Base-by-base conservation (phyloP, 2,888 invertebrate species). In the Xestoiulus laeticollis region DNA sequence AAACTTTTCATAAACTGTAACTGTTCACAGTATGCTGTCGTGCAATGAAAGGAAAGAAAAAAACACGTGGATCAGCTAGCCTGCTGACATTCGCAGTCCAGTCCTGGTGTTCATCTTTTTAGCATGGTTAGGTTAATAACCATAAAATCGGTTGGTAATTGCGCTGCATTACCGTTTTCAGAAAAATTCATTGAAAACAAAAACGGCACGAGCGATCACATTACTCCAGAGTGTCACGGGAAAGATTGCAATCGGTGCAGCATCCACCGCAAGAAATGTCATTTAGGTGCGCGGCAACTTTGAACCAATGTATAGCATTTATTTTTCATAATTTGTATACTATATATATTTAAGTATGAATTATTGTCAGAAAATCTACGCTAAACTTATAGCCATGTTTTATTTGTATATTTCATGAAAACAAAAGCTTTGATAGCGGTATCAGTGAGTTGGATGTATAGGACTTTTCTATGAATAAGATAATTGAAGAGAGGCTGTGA, bases 261-360 rank as follows among this genome's bases (percentile, higher is more conserved):
- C 68, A 68, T 68, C 68, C 68, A 68, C 26, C 26, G 68, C 26
- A 22, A 68, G 68, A 68, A n/a, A 68, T 22, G 68, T 68, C 12
- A 68, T 68, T 68, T 68, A 68, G 68, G 68, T 68, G 68, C 68
- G 68, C 26, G 68, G 68, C 68, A 68, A 68, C 68, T 68, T 68
- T 26, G 68, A 68, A 68, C 68, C 68, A 68, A 68, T 68, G 68
- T 68, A 68, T 68, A 68, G 68, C 68, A 68, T 68, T 68, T 85
- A 85, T 85, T 85, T 43, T 85, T 43, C 43, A 85, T 85, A 85
- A 43, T 43, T 85, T 85, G 43, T 85, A 85, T 43, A 85, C 38
- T 85, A 85, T 85, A 43, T 85, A 43, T 85, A 85, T 85, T 85
- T 85, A 43, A 85, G 43, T 85, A 43, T 85, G 33, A 43, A 43